Conservation (phyloP, 2,113 vertebrate species). For the Mastomys natalensis region DNA sequence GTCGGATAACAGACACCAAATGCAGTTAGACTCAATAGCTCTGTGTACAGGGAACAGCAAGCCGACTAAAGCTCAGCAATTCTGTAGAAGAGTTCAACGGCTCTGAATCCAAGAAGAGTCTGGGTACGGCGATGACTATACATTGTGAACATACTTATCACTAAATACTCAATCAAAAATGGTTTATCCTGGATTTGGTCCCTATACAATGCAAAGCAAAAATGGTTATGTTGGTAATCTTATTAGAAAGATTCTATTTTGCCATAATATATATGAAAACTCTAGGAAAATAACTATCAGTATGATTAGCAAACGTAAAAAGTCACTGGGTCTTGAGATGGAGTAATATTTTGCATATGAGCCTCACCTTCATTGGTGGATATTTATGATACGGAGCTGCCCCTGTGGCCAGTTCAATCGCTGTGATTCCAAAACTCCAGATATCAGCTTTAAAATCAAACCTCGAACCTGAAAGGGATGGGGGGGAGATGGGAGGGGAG, state of each 20-base stretch:
- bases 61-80: no score
- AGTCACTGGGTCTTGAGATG: neutral
- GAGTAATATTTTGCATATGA: neutral
- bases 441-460: conserved; percentile 99
- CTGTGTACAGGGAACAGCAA: neutral
- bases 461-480: conserved; percentile 92
- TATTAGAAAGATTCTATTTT: neutral
- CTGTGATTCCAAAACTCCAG: conserved; percentile 99
- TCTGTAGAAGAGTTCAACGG: neutral
- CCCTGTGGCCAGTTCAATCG: conserved; percentile 97
- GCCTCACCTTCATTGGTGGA: conserved; percentile 96
- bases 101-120: neutral
- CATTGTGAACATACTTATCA: neutral
- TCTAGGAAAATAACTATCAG: neutral
- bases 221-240: neutral
- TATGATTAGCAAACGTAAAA: neutral
- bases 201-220: neutral
- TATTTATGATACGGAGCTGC: conserved; percentile 99
- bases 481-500: neutral
- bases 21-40: no score
- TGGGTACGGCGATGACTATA: neutral
- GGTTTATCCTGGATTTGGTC: neutral
- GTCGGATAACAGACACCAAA: neutral
- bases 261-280: neutral
- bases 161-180: neutral